Conservation (phyloP, 1,140 invertebrate species). For the Papilio polyxenes region DNA sequence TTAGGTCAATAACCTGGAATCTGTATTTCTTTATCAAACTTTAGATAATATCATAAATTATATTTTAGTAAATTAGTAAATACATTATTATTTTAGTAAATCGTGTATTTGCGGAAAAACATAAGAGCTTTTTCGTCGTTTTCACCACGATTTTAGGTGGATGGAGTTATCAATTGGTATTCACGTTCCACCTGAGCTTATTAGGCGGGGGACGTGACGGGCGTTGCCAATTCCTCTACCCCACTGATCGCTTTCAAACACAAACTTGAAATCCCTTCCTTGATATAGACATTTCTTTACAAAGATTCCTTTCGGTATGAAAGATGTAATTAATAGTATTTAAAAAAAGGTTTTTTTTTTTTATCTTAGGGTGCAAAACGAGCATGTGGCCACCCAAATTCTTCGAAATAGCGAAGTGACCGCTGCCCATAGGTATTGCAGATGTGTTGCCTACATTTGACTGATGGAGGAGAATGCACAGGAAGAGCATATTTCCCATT, state of each 20-base stretch:
- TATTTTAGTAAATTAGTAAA: too few species aligned
- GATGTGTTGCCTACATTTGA: too few species aligned
- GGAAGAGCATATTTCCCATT: too few species aligned
- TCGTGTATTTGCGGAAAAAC: background rate
- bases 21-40: too few species aligned
- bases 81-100: background rate
- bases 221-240: background rate
- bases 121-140: background rate
- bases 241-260: slow-evolving; percentile 6
- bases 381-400: too few species aligned
- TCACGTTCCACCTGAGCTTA: slow-evolving; percentile 12
- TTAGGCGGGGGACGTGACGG: slow-evolving; percentile 1
- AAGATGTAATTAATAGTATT: background rate
- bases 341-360: background rate
- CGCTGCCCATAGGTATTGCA: too few species aligned
- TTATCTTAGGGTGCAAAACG: too few species aligned
- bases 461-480: too few species aligned
- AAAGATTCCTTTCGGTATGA: background rate
- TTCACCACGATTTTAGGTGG: background rate
- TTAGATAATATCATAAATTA: too few species aligned
- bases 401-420: too few species aligned
- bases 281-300: slow-evolving; percentile 10
- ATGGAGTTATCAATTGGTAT: slow-evolving; percentile 23
- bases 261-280: slow-evolving; percentile 1
- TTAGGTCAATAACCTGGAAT: too few species aligned